Base-by-base conservation (phyloP, 2,888 invertebrate genomes). In the Nemapogon koenigi region DNA sequence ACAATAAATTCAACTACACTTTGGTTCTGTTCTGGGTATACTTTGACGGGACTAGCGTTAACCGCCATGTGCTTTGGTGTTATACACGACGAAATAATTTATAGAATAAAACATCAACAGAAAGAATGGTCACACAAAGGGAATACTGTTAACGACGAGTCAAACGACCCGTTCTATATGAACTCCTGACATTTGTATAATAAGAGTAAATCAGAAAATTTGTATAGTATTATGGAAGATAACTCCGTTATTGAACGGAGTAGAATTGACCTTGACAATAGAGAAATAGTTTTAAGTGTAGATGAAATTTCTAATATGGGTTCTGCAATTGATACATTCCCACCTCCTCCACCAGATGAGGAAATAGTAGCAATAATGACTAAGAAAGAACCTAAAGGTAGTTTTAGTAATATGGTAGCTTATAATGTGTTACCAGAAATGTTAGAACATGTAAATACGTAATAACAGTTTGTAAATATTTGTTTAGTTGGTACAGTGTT, bases 41-140 rank as follows among this genome's bases (percentile, higher is more conserved):
- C 92, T 40, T 84, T 93, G 73, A 88, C 89, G 6, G 93, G 93
- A 3, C 86, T 93, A 83, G 92, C 92, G 2, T 70, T 93, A 49
- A 92, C 92, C 8, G 91, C 93, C 31, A 93, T 93, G 91, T 92
- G 91, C 59, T 93, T 92, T 67, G 92, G 91, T 60, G 91, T 93
- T 8, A 86, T 92, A 42, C 92, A 93, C 55, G 91, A 92, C 56
- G 92, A 92, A 67, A 90, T 93, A 48, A 89, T 91, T 27, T 90
- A 91, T 67, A 85, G 91, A 55, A 81, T 90, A 56, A 88, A 87
- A 49, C 88, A 88, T 56, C 84, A 86, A 45, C 84, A 85, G 47
- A 82, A 83, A 52, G 76, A 72, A 41, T 83, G 83, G 67, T 81
- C 84, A 2, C 83, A 83, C 37, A 85, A 85, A 50, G 71, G 82